These are phyloP conservation scores for Leptogaster cylindrica DNA, from an alignment of 2,888 invertebrate species.

Conservation along the genomic window DNA sequence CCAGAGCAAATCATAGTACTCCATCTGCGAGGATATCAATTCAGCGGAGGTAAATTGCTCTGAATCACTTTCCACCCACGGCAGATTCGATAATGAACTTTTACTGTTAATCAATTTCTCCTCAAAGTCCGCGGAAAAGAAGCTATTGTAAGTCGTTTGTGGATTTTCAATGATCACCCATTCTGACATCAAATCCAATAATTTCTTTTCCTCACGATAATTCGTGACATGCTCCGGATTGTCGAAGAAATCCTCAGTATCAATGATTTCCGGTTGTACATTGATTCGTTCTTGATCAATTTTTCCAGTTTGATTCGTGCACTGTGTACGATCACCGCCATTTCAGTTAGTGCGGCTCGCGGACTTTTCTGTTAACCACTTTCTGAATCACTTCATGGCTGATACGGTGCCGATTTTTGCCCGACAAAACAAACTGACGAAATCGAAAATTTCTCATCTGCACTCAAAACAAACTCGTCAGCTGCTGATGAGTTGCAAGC, in stretches of 20 bases:
- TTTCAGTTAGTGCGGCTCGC: conserved; percentile 58
- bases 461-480: conserved; percentile 51
- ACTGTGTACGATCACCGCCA: not conserved
- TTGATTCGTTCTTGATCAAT: too few species aligned
- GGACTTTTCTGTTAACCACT: conserved; percentile 66
- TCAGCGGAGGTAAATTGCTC: not conserved
- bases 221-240: conserved; percentile 60
- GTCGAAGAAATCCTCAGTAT: conserved; percentile 60
- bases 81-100: not conserved
- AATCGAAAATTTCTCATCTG: conserved; percentile 69
- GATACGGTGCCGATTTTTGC: conserved; percentile 68
- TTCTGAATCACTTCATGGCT: conserved; percentile 72
- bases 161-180: conserved; percentile 57
- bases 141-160: conserved; percentile 52
- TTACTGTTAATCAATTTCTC: conserved; percentile 51
- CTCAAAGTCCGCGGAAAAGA: conserved; percentile 59
- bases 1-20: conserved; percentile 38
- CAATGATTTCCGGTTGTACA: conserved; percentile 54
- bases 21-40: not conserved
- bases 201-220: conserved; percentile 57
- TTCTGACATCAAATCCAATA: conserved; percentile 58
- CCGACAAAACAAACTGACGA: conserved; percentile 69
- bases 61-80: not conserved
- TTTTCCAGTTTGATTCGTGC: too few species aligned
- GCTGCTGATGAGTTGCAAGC: not conserved